phyloP scores from a whole-genome alignment of 2,888 invertebrate genomes.

The Trilocha varians region DNA sequence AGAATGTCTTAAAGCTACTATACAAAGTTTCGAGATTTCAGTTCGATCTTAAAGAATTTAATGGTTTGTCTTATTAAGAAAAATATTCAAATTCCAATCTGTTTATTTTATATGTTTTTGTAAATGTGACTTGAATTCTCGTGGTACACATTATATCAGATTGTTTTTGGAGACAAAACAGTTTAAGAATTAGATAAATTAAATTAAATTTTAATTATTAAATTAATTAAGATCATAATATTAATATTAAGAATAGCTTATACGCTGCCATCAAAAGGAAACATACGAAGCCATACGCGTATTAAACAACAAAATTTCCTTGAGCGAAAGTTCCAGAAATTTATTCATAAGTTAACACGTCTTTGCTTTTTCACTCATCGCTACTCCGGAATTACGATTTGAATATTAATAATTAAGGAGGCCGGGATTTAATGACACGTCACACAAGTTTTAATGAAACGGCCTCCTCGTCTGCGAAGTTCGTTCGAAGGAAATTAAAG shows the following conservation, averaged over 20 bases:
- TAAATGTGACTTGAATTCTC: too few species aligned
- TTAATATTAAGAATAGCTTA: too few species aligned
- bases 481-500: constrained; percentile 46
- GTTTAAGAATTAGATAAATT: too few species aligned
- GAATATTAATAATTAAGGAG: constrained; percentile 65
- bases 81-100: too few species aligned
- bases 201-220: too few species aligned
- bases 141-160: too few species aligned
- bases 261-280: constrained; percentile 6
- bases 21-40: not conserved
- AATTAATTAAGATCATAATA: too few species aligned
- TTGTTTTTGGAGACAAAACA: too few species aligned
- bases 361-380: constrained; percentile 53
- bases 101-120: too few species aligned
- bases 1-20: not conserved
- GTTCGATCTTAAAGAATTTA: too few species aligned
- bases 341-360: constrained; percentile 59
- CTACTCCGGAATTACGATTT: constrained; percentile 55
- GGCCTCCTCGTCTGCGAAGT: constrained; percentile 50
- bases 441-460: constrained; percentile 70
- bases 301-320: constrained; percentile 15
- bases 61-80: too few species aligned
- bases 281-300: constrained; percentile 12
- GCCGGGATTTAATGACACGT: constrained; percentile 62
- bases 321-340: constrained; percentile 19